A percentile compares a stretch with the other conserved stretches of the same genome.
Conservation (phyloP, 2,888 invertebrate genomes). For the Dolichopus griseipennis region DNA sequence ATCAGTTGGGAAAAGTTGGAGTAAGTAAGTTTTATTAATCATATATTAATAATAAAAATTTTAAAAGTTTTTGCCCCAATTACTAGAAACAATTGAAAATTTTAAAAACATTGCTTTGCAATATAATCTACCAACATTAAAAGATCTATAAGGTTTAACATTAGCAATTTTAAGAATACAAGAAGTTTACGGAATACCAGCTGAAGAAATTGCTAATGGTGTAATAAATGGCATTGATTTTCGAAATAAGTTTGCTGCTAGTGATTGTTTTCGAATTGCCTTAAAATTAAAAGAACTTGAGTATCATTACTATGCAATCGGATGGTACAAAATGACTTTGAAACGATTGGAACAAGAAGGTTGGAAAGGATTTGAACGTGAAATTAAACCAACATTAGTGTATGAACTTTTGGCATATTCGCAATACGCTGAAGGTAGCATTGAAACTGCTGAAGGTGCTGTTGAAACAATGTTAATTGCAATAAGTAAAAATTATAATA, state of each 20-base stretch:
- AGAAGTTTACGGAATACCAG: neutral
- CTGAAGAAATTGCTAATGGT: neutral
- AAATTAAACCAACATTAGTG: too few relatives aligned
- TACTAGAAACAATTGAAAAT: too few relatives aligned
- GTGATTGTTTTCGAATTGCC: neutral
- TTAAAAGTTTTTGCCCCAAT: neutral
- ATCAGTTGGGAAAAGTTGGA: neutral
- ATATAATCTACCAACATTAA: constrained; percentile 55
- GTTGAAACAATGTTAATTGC: too few relatives aligned
- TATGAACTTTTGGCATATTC: neutral
- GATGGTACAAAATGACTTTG: neutral
- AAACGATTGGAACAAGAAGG: too few relatives aligned
- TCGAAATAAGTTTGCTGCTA: neutral
- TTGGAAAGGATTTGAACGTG: too few relatives aligned
- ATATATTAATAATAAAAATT: too few relatives aligned
- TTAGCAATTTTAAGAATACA: constrained; percentile 66
- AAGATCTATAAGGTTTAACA: constrained; percentile 86
- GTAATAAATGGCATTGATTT: neutral
- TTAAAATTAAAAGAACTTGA: neutral
- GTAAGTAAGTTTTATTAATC: neutral
- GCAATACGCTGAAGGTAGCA: neutral
- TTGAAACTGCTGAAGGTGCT: too few relatives aligned
- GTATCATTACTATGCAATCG: neutral
- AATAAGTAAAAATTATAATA: too few relatives aligned
- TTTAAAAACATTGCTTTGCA: too few relatives aligned